Evolutionary conservation across 1,140 invertebrate species (phyloP), one percentile per base, ranked within the genome.

Genomic region (Aethina tumida): DNA sequence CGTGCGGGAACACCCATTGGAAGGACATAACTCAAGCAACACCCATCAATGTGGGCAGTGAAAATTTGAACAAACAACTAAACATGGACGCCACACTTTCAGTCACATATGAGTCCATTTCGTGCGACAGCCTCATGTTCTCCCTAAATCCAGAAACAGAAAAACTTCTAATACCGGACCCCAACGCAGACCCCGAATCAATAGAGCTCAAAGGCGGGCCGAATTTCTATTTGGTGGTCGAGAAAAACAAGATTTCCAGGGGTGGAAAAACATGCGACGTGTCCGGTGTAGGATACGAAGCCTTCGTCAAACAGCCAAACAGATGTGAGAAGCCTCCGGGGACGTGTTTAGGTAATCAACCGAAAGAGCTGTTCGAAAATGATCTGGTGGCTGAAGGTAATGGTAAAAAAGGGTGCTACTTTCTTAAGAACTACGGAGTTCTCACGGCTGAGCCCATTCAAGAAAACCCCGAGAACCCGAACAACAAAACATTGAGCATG

Each of bases 311-410:
- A 20, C 69, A 70, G 47, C 54, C 55, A 3, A 55, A 67, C 30
- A 48, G 66, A 32, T 71, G 69, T 34, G 45, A 43, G 29, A 46
- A 50, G 10, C 52, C 58, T 3, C 52, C 47, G 26, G 62, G 62
- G 15, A 59, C 61, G 18, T 71, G 69, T 55, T 54, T 71, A 29
- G 50, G 59, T 26, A 67, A 69, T 47, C 68, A 69, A 44, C 68
- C 68, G 0, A 47, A 60, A 15, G 49, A 68, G 24, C 52, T 68
- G 30, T 68, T 65, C 63, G 43, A 47, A 35, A 52, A 60, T 32
- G 68, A 71, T 47, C 52, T 66, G 47, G 46, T 59, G 47, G 52
- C 60, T 17, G 56, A 60, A 31, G 39, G 47, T 15, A 42, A 48
- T 17, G 61, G 60, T 5, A 56, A 54, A 45, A 52, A 43, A 19